Evolutionary conservation across 92 coral and sea anemone species (phyloP).

Genomic region (Phenganax marumi): DNA sequence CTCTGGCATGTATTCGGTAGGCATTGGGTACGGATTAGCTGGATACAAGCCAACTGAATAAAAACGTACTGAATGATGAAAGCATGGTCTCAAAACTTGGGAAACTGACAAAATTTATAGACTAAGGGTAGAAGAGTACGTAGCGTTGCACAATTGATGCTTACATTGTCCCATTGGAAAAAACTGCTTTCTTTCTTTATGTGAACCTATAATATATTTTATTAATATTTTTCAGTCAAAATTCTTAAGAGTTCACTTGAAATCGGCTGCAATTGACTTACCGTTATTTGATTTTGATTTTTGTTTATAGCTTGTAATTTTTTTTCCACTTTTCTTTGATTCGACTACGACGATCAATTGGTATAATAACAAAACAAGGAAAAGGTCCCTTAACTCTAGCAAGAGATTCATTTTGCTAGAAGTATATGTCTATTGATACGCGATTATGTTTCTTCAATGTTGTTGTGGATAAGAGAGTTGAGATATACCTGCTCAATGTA

Average conservation of each 20-base stretch:
- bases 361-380: background rate
- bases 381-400: background rate
- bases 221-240: background rate
- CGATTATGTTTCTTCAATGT: background rate
- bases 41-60: background rate
- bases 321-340: background rate
- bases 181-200: constrained; percentile 38
- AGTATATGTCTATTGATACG: background rate
- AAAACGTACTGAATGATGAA: background rate
- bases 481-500: background rate
- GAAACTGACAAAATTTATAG: too few species aligned
- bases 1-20: background rate
- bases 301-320: background rate
- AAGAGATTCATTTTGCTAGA: background rate
- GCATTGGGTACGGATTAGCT: constrained; percentile 1
- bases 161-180: constrained; percentile 39
- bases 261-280: background rate
- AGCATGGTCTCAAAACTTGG: too few species aligned
- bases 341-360: background rate
- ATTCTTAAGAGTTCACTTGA: background rate
- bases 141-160: background rate
- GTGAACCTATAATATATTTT: background rate
- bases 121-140: background rate
- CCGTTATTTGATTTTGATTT: background rate
- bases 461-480: background rate